phyloP scores from a whole-genome alignment of 2,797 vertebrate species.

The Rhadinocentrus ornatus region DNA sequence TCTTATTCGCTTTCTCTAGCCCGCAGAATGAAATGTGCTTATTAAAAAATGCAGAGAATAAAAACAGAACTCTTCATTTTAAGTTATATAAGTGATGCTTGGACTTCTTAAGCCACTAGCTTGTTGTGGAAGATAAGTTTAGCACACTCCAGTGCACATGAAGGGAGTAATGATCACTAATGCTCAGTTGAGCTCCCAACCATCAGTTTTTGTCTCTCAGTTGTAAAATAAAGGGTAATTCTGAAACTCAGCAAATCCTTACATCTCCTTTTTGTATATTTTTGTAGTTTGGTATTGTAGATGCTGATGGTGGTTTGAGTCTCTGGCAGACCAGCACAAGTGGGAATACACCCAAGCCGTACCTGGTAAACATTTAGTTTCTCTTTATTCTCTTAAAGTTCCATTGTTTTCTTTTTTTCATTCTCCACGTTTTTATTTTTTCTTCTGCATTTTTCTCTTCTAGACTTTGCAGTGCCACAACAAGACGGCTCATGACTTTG shows the following conservation, averaged over 20 bases:
- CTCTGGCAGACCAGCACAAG: constrained; percentile 97
- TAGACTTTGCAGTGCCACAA: constrained; percentile 98
- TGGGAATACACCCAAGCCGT: constrained; percentile 91
- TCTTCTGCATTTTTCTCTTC: constrained; percentile 45
- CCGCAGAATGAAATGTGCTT: constrained; percentile 46
- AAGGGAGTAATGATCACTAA: background rate
- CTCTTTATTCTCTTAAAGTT: background rate
- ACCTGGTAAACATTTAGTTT: constrained; percentile 87
- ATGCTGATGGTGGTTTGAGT: constrained; percentile 95
- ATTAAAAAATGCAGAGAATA: constrained; percentile 15
- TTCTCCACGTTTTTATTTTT: constrained; percentile 20
- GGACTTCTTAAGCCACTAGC: background rate
- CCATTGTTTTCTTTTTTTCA: constrained; percentile 17
- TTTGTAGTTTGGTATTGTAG: constrained; percentile 93
- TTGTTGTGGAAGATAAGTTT: constrained; percentile 28
- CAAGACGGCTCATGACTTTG: constrained; percentile 96
- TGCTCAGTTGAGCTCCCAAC: background rate
- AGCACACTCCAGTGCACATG: constrained; percentile 13
- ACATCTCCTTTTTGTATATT: constrained; percentile 31
- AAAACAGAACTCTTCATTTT: constrained; percentile 31
- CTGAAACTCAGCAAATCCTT: constrained; percentile 6
- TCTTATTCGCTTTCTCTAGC: constrained; percentile 52
- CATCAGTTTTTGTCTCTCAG: background rate
- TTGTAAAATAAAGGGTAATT: constrained; percentile 7
- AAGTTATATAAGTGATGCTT: constrained; percentile 40